These are phyloP conservation scores for Urophycis tenuis DNA, from an alignment of 2,797 vertebrate species.

Conservation along the genomic window DNA sequence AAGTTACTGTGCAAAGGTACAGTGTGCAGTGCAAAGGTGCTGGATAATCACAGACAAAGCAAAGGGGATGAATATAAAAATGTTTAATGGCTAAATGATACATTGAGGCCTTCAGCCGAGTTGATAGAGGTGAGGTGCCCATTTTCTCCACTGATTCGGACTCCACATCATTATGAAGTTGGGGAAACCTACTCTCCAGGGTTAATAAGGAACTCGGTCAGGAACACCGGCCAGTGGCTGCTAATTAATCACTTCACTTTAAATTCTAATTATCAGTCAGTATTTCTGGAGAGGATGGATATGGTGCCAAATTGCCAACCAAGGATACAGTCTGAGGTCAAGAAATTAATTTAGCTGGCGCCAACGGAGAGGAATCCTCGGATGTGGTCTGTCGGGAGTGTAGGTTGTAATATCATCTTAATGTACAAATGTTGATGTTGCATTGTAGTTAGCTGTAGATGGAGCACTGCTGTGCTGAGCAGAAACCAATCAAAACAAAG, in stretches of 20 bases:
- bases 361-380: slow-evolving; percentile 38
- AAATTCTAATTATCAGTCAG: slow-evolving; percentile 68
- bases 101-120: background rate
- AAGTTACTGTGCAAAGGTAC: background rate
- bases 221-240: slow-evolving; percentile 51
- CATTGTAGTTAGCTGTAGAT: slow-evolving; percentile 17
- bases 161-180: slow-evolving; percentile 42
- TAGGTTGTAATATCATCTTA: slow-evolving; percentile 25
- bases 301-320: slow-evolving; percentile 63
- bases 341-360: slow-evolving; percentile 63
- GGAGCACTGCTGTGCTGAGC: slow-evolving; percentile 28
- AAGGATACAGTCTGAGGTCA: slow-evolving; percentile 59
- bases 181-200: slow-evolving; percentile 35
- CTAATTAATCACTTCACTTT: slow-evolving; percentile 65
- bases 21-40: background rate
- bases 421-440: slow-evolving; percentile 21
- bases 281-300: slow-evolving; percentile 58
- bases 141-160: slow-evolving; percentile 13
- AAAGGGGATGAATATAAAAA: background rate
- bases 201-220: slow-evolving; percentile 55
- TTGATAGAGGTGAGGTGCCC: slow-evolving; percentile 5
- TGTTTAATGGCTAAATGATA: background rate
- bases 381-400: slow-evolving; percentile 17
- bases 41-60: background rate
- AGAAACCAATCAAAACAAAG: background rate